Base-by-base conservation (phyloP, 2,797 vertebrate species). In the Loriculus beryllinus region DNA sequence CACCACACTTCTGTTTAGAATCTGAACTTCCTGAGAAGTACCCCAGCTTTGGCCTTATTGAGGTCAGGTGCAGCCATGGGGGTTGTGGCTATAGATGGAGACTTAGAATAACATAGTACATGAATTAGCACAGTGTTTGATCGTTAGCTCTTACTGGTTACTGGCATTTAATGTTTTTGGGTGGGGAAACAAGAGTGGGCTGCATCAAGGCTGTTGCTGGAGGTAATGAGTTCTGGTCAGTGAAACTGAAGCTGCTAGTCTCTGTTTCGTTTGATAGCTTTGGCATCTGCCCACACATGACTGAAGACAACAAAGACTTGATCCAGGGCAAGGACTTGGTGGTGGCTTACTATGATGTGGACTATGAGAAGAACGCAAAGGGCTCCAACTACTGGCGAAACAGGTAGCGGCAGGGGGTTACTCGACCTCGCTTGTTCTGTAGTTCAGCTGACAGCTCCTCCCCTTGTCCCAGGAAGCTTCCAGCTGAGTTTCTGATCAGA, bases 311-410 rank as follows among this genome's bases (percentile, higher is more conserved):
- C 98, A 99, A 99, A 94, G 99, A 99, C 87, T 97, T 99, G 97
- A 97, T 99, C 88, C 98, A 98, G 87, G 98, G 98, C 22, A 99
- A 99, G 96, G 99, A 99, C 93, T 96, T 99, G 95, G 82, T 99
- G 95, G 98, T 99, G 85, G 99, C 99, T 4, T 99, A 99, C 95
- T 99, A 98, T 7, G 99, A 99, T 15, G 98, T 99, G 18, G 99
- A 99, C 94, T 99, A 99, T 9, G 98, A 99, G 49, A 99, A 99
- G 96, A 99, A 99, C 31, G 98, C 99, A 3, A 99, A 99, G 91
- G 99, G 99, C 35, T 99, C 99, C 63, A 99, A 99, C 97, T 99
- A 99, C 97, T 99, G 99, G 99, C 99, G 99, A 94, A 99, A 99
- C 97, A 99, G 99, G 99, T 99, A 98, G 6, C 5, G 28, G 3